phyloP scores from a whole-genome alignment of 2,113 vertebrate species.

The Meleagris gallopavo region DNA sequence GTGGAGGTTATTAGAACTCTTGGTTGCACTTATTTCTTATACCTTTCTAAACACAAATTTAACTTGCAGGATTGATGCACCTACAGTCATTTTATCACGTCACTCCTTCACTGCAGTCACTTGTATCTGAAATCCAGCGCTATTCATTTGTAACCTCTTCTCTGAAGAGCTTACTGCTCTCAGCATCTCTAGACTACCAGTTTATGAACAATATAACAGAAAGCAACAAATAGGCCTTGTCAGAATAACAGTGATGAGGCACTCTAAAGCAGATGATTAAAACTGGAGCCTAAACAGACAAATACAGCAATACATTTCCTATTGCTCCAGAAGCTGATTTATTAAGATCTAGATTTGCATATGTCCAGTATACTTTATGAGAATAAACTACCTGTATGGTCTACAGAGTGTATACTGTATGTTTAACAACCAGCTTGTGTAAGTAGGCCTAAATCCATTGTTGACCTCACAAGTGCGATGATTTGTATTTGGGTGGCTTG shows the following conservation, averaged over 20 bases:
- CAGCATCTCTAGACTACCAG: neutral
- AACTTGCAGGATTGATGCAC: neutral
- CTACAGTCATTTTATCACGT: neutral
- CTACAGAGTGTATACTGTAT: neutral
- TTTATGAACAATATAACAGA: neutral
- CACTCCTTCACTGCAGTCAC: neutral
- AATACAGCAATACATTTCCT: neutral
- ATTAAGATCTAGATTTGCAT: neutral
- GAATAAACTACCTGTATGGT: neutral
- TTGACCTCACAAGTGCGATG: neutral
- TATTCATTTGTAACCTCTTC: neutral
- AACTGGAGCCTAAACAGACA: neutral
- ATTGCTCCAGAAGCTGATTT: neutral
- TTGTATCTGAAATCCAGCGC: neutral
- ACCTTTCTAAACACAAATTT: neutral
- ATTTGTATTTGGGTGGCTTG: neutral
- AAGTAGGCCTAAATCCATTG: neutral
- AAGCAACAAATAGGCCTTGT: neutral
- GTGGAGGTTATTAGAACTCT: neutral
- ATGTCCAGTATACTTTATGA: neutral
- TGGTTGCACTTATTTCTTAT: neutral
- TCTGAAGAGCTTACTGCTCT: neutral
- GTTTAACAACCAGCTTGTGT: neutral
- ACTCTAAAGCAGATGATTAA: constrained; percentile 28
- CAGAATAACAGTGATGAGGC: neutral